These are phyloP conservation scores for Entelurus aequoreus DNA, from an alignment of 2,113 vertebrate genomes.

Conservation along the genomic window DNA sequence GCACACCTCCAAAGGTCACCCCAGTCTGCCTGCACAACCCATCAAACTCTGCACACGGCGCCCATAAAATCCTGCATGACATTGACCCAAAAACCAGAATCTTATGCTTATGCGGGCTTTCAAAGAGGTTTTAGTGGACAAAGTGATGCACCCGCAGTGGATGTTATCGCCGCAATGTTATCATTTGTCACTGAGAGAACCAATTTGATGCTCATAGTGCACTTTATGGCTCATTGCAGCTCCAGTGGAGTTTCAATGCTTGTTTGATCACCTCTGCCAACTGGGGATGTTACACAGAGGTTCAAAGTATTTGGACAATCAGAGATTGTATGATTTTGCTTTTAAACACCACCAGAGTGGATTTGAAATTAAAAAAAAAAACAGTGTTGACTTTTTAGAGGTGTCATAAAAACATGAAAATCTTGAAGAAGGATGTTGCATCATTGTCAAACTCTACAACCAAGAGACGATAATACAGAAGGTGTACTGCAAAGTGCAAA, in stretches of 20 bases:
- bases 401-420: too few relatives aligned
- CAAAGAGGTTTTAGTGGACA: background rate
- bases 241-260: background rate
- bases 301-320: background rate
- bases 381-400: too few relatives aligned
- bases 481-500: too few relatives aligned
- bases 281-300: background rate
- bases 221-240: conserved; percentile 2
- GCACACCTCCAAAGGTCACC: conserved; percentile 54
- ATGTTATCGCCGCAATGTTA: background rate
- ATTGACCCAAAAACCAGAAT: conserved; percentile 10
- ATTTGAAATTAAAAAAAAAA: background rate
- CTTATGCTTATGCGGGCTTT: background rate
- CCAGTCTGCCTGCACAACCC: conserved; percentile 28
- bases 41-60: conserved; percentile 28
- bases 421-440: too few relatives aligned
- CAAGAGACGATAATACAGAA: too few relatives aligned
- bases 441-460: too few relatives aligned
- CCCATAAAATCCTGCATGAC: conserved; percentile 25
- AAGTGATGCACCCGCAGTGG: background rate
- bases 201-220: conserved; percentile 1
- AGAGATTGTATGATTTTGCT: background rate
- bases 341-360: background rate
- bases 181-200: background rate
- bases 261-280: background rate